Percentiles rank a stretch among this genome's conserved stretches.
phyloP scores from a whole-genome alignment of 2,797 vertebrate genomes.

The Graptemys geographica region DNA sequence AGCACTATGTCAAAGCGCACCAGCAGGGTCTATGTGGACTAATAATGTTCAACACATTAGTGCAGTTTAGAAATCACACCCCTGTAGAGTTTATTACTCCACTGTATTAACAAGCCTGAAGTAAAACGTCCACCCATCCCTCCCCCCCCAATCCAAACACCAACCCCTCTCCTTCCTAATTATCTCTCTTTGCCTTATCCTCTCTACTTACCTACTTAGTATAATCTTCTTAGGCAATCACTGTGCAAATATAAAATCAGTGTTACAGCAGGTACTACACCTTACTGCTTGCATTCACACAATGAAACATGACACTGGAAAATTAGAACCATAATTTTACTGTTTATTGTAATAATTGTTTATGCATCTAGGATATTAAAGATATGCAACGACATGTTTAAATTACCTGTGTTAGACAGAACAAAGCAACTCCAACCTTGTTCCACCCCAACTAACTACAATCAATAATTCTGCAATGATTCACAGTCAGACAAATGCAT shows the following conservation, averaged over 20 bases:
- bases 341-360: background rate
- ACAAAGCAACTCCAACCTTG: rapidly evolving
- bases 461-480: background rate
- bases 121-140: background rate
- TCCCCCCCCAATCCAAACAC: background rate
- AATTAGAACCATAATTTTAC: background rate
- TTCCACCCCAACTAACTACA: background rate
- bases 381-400: background rate
- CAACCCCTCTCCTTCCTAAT: background rate
- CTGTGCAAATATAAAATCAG: background rate
- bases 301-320: background rate
- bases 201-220: background rate
- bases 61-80: background rate
- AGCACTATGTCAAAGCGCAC: background rate
- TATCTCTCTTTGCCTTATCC: background rate
- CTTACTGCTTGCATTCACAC: background rate
- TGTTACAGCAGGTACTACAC: background rate
- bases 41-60: background rate
- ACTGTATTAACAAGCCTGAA: background rate
- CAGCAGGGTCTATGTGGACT: background rate
- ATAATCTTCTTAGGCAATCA: constrained; percentile 23
- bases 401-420: background rate
- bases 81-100: background rate
- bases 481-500: background rate
- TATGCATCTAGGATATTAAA: background rate